phyloP scores from a whole-genome alignment of 2,888 invertebrate species.

The Drosophila limbata region DNA sequence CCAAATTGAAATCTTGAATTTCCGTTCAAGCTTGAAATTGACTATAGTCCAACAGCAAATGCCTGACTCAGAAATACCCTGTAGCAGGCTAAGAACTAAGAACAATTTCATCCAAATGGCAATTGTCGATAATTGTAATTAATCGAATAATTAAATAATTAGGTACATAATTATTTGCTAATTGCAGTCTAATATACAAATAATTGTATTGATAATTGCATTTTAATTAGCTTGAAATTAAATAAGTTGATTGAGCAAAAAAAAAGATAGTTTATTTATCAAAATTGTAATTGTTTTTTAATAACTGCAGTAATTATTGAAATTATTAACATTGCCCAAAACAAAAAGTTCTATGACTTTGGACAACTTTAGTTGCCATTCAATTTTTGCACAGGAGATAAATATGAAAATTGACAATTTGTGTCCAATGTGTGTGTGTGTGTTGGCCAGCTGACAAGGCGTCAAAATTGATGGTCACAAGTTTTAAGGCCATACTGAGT shows the following conservation, averaged over 20 bases:
- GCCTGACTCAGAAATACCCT: constrained; percentile 32
- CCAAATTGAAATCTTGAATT: constrained; percentile 84
- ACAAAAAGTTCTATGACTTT: not conserved
- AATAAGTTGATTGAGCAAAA: not conserved
- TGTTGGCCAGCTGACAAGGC: constrained; percentile 42
- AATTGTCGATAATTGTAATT: not conserved
- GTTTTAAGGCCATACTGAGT: constrained; percentile 45
- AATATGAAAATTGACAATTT: constrained; percentile 48
- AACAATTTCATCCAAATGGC: not conserved
- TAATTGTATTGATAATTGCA: constrained; percentile 9
- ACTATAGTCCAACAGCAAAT: constrained; percentile 56
- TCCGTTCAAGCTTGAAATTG: constrained; percentile 85
- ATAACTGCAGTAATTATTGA: not conserved
- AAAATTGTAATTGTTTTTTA: constrained; percentile 14
- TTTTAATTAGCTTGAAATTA: constrained; percentile 12
- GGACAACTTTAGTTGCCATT: constrained; percentile 13
- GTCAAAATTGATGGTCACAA: constrained; percentile 81
- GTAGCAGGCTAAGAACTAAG: not conserved
- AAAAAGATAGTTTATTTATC: not conserved
- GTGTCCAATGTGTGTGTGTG: not conserved
- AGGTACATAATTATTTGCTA: constrained; percentile 1
- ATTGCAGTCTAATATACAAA: not conserved
- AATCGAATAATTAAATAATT: not conserved
- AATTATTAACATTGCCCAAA: not conserved
- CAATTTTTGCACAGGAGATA: constrained; percentile 29